A percentile compares a stretch with the other conserved stretches of the same genome.
Evolutionary conservation across 2,113 vertebrate species (phyloP).

Genomic region (Tricholaema leucomelas): DNA sequence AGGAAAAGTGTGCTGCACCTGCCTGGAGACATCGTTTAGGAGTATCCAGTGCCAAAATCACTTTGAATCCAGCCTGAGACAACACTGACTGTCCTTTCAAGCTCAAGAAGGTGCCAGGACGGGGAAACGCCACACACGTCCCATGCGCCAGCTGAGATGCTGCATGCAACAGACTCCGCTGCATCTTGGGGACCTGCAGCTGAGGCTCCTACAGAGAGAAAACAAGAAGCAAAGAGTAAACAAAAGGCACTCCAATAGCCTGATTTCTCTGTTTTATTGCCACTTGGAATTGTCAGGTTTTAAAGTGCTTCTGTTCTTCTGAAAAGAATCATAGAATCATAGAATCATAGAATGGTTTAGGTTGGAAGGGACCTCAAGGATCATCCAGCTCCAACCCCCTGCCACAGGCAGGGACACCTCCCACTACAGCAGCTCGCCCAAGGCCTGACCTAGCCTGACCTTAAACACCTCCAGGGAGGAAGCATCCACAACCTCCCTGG

Average conservation of each 20-base stretch:
- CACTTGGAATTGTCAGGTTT: neutral
- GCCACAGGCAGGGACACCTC: too few relatives aligned
- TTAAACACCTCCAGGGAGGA: too few relatives aligned
- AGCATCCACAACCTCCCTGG: too few relatives aligned
- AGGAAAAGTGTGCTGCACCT: slow-evolving; percentile 29
- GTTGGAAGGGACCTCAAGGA: too few relatives aligned
- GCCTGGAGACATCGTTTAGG: slow-evolving; percentile 71
- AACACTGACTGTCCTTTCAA: slow-evolving; percentile 51
- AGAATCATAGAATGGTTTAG: too few relatives aligned
- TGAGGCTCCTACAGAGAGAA: slow-evolving; percentile 51
- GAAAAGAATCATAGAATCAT: too few relatives aligned
- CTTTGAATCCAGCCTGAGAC: slow-evolving; percentile 50
- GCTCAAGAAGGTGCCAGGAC: slow-evolving; percentile 22
- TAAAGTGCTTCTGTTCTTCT: neutral
- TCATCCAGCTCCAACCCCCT: too few relatives aligned
- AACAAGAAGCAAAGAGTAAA: slow-evolving; percentile 1
- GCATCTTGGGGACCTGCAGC: slow-evolving; percentile 73
- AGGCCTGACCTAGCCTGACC: too few relatives aligned
- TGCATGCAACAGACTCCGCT: slow-evolving; percentile 68
- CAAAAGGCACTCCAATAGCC: neutral
- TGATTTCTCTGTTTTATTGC: neutral
- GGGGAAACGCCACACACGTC: slow-evolving; percentile 51
- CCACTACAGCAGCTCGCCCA: too few relatives aligned
- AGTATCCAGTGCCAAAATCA: slow-evolving; percentile 46
- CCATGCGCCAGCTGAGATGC: slow-evolving; percentile 66